Conservation (phyloP, 2,888 invertebrate genomes). For the Tiphia femorata region DNA sequence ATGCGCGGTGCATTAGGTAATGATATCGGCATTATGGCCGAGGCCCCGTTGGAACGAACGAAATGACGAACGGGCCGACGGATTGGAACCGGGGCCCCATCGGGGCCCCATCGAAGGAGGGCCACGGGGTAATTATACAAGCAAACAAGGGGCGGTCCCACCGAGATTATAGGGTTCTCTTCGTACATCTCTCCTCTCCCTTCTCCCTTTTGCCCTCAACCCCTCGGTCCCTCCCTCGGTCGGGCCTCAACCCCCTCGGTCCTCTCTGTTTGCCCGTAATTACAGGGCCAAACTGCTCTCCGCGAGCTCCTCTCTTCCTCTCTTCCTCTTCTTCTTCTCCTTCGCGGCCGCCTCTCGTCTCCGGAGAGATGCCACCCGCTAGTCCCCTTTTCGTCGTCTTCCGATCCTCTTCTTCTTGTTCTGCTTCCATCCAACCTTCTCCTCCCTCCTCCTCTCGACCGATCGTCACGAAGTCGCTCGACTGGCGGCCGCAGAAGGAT, state of each 20-base stretch:
- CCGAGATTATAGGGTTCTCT: conserved; percentile 61
- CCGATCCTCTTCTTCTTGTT: conserved; percentile 2
- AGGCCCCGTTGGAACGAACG: conserved; percentile 36
- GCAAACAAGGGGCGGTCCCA: conserved; percentile 65
- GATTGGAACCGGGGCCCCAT: conserved; percentile 52
- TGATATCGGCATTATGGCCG: conserved; percentile 61
- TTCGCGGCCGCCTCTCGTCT: conserved; percentile 14
- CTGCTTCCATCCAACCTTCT: not conserved
- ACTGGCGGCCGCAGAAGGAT: no score
- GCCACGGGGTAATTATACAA: conserved; percentile 63
- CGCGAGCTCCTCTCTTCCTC: conserved; percentile 37
- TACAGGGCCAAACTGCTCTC: conserved; percentile 61
- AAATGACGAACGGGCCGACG: conserved; percentile 54
- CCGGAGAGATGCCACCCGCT: conserved; percentile 43
- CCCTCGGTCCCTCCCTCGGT: conserved; percentile 24
- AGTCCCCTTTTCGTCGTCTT: conserved; percentile 39
- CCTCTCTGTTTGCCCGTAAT: conserved; percentile 59
- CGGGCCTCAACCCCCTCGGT: conserved; percentile 37
- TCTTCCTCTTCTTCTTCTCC: conserved; percentile 17
- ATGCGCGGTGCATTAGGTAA: conserved; percentile 57
- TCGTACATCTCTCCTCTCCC: conserved; percentile 13
- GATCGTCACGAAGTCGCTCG: conserved; percentile 12
- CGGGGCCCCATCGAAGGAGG: conserved; percentile 53
- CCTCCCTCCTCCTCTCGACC: conserved; percentile 1
- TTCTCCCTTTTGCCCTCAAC: conserved; percentile 28